These are phyloP conservation scores for Neodiprion lecontei DNA, from an alignment of 1,140 invertebrate genomes.

Conservation along the genomic window DNA sequence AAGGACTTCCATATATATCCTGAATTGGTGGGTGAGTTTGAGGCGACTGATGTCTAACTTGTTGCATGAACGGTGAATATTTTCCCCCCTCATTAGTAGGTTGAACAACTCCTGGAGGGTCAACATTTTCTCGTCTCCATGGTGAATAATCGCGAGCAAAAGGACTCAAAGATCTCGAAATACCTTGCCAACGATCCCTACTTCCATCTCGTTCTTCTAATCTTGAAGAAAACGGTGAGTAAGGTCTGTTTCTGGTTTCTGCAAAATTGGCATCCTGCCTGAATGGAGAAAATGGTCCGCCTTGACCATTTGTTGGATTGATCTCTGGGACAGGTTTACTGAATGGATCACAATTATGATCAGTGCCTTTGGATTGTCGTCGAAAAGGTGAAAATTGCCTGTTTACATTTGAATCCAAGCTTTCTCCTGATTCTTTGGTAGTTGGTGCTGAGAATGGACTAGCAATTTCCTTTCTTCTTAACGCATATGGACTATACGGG, in stretches of 20 bases:
- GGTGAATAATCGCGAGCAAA: conserved; percentile 58
- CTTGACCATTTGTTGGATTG: conserved; percentile 41
- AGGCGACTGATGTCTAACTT: conserved; percentile 43
- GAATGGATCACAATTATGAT: background rate
- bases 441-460: conserved; percentile 48
- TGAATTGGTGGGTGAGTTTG: conserved; percentile 48
- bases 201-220: conserved; percentile 46
- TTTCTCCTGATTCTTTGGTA: conserved; percentile 9
- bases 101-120: conserved; percentile 54
- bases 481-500: conserved; percentile 56
- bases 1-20: conserved; percentile 56
- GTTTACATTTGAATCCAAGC: conserved; percentile 17
- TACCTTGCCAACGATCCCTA: conserved; percentile 49
- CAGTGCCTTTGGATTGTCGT: conserved; percentile 10
- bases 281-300: conserved; percentile 44
- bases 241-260: conserved; percentile 33
- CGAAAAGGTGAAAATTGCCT: conserved; percentile 34
- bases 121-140: conserved; percentile 59
- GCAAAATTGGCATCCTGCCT: conserved; percentile 32
- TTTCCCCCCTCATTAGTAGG: conserved; percentile 46
- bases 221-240: conserved; percentile 46
- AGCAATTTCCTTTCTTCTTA: conserved; percentile 49
- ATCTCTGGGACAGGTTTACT: background rate
- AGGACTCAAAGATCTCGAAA: conserved; percentile 55
- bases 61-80: conserved; percentile 50